These are phyloP conservation scores for Euzophera pinguis DNA, from an alignment of 2,888 invertebrate species.

Conservation along the genomic window DNA sequence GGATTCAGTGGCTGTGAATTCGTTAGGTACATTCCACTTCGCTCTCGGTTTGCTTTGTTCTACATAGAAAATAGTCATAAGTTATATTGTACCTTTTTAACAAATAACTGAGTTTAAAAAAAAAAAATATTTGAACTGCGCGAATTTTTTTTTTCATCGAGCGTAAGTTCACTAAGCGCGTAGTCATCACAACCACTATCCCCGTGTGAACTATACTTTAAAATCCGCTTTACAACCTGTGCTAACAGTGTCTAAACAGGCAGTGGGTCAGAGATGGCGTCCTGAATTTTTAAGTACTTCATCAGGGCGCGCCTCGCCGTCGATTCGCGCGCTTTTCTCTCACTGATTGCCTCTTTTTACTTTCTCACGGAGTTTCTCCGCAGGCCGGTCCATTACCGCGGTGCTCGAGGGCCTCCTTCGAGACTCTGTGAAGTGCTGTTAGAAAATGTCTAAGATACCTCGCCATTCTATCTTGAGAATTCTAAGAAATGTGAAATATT, in stretches of 20 bases:
- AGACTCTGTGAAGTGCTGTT: not conserved
- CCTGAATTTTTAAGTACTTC: conserved; percentile 74
- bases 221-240: conserved; percentile 21
- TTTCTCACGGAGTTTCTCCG: conserved; percentile 58
- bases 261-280: conserved; percentile 62
- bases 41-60: too few relatives aligned
- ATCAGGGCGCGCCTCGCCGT: conserved; percentile 51
- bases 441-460: not conserved
- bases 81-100: too few relatives aligned
- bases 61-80: too few relatives aligned
- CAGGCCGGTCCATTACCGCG: conserved; percentile 42
- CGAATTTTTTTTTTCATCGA: too few relatives aligned
- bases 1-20: too few relatives aligned
- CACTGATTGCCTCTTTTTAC: conserved; percentile 74
- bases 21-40: too few relatives aligned
- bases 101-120: too few relatives aligned
- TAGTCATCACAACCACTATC: not conserved
- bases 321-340: conserved; percentile 61
- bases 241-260: conserved; percentile 32
- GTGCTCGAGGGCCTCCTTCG: conserved; percentile 33
- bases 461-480: not conserved
- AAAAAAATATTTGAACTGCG: too few relatives aligned
- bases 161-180: not conserved
- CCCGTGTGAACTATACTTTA: not conserved
- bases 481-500: too few relatives aligned